Percentiles rank a stretch among this genome's conserved stretches.
Conservation (phyloP, 1,140 invertebrate species). For the Telenomus remus region DNA sequence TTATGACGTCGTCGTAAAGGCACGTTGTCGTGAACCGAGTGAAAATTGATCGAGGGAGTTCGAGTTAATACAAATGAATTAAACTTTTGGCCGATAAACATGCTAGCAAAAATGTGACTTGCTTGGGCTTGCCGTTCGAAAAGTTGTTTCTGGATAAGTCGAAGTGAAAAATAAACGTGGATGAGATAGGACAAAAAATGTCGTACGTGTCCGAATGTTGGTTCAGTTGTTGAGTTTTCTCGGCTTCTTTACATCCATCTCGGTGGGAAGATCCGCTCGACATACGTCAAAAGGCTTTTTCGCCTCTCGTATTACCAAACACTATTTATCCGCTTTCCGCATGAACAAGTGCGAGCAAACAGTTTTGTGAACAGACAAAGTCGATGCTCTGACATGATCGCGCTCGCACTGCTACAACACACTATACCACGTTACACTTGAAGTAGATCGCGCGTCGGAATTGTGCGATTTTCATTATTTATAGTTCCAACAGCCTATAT, state of each 20-base stretch:
- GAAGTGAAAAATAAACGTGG: slow-evolving; percentile 15
- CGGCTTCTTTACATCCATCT: slow-evolving; percentile 26
- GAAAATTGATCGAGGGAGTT: too few relatives aligned
- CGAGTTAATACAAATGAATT: too few relatives aligned
- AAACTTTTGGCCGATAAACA: slow-evolving; percentile 25
- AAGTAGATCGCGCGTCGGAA: slow-evolving; percentile 24
- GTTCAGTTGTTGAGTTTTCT: slow-evolving; percentile 12
- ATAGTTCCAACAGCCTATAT: too few relatives aligned
- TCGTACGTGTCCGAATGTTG: slow-evolving; percentile 3
- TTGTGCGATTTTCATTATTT: neutral
- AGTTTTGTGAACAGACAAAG: slow-evolving; percentile 32
- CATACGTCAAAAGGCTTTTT: slow-evolving; percentile 44
- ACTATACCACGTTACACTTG: slow-evolving; percentile 47
- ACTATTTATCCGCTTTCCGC: slow-evolving; percentile 51
- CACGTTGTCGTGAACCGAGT: too few relatives aligned
- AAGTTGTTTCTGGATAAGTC: slow-evolving; percentile 3
- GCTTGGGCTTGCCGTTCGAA: slow-evolving; percentile 12
- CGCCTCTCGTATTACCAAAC: slow-evolving; percentile 28
- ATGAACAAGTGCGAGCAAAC: slow-evolving; percentile 47
- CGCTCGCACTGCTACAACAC: slow-evolving; percentile 32
- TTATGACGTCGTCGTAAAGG: too few relatives aligned
- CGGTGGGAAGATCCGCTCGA: slow-evolving; percentile 20
- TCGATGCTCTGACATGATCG: slow-evolving; percentile 30
- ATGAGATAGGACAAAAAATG: slow-evolving; percentile 1
- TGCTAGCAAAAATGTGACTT: slow-evolving; percentile 8